Conservation (phyloP, 2,797 vertebrate species). For the Mormyrus hasselquistii region DNA sequence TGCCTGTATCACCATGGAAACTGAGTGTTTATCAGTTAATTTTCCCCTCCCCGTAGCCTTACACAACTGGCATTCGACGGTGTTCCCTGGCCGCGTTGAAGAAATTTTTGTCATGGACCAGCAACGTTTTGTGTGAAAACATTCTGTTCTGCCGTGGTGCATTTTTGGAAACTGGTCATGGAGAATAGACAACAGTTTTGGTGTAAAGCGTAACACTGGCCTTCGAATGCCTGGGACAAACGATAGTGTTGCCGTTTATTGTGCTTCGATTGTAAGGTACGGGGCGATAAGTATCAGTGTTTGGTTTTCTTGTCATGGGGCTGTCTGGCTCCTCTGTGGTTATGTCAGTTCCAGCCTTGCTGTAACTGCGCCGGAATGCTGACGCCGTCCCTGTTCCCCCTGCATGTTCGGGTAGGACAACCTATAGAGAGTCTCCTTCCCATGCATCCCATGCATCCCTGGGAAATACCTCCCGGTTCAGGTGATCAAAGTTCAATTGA, state of each 20-base stretch:
- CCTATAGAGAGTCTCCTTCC: not conserved
- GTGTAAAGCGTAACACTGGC: not conserved
- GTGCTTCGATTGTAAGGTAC: not conserved
- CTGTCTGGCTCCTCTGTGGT: not conserved
- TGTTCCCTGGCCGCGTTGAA: not conserved
- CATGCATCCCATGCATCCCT: not conserved
- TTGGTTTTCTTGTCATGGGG: not conserved
- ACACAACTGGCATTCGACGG: not conserved
- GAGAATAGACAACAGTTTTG: slow-evolving; percentile 2
- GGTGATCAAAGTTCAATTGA: not conserved
- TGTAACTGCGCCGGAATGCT: not conserved
- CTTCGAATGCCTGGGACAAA: not conserved
- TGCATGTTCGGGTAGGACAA: not conserved
- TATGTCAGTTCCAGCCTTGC: not conserved
- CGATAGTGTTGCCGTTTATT: not conserved
- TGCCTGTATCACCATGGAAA: not conserved
- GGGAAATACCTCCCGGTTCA: not conserved
- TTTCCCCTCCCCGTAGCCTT: not conserved
- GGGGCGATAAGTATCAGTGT: not conserved
- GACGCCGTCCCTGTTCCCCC: not conserved
- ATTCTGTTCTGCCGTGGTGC: slow-evolving; percentile 24
- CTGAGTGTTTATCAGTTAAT: not conserved
- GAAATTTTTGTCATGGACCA: not conserved
- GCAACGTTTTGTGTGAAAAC: slow-evolving; percentile 20
- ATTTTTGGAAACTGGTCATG: slow-evolving; percentile 7